Evolutionary conservation across 2,797 vertebrate species (phyloP), one percentile per base, ranked within the genome.

Genomic region (Selene dorsalis): DNA sequence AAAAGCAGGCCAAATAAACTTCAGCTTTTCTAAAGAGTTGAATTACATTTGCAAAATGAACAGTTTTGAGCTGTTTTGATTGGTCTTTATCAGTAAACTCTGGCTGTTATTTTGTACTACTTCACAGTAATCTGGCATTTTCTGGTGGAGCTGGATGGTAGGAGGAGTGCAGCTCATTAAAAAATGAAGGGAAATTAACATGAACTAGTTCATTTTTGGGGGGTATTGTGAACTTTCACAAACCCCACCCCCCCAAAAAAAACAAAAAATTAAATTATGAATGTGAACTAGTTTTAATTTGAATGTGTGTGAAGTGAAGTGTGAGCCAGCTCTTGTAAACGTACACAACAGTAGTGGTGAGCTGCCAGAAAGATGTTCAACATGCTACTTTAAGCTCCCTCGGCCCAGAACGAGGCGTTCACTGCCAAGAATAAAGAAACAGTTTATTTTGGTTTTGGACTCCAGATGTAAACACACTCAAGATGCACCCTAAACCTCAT

Each of bases 371-470:
- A 69, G 14, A 77, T 56, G 43, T 24, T 26, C 35, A 62, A 32
- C 38, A 9, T 64, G 53, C 83, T 73, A 32, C 30, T 75, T 66
- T 74, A 24, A 57, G 48, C 68, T 20, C 62, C 38, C 47, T 32
- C 24, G 56, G 63, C 24, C 63, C 52, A 35, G 45, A 77, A 76
- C 2, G 43, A 75, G 60, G 65, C 39, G 14, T 65, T 69, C 69
- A 22, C 74, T 75, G 72, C 41, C 14, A 50, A 61, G 16, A 67
- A 62, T 3, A 7, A 28, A 13, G 39, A 73, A 60, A 52, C 3
- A 12, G 55, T 85, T 85, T 81, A 56, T 82, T 79, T 74, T 32
- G 66, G 26, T 28, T 75, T 66, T 84, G 60, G 82, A 69, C n/a
- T 72, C 52, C 71, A 78, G 71, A 75, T 2, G 45, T 78, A 69